phyloP scores from a whole-genome alignment of 2,797 vertebrate species.

The Karalla daura region DNA sequence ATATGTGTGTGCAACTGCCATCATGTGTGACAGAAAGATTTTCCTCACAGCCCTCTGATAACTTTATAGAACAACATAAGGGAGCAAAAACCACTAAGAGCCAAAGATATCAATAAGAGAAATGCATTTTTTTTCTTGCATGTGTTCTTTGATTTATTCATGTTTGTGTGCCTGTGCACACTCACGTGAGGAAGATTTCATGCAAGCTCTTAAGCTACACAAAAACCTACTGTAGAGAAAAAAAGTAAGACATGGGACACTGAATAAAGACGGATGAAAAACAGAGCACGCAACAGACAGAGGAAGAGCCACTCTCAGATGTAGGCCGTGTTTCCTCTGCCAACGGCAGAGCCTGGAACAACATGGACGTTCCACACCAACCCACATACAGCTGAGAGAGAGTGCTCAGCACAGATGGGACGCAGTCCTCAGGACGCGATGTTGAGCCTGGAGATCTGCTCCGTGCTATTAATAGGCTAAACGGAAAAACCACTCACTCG shows the following conservation, averaged over 20 bases:
- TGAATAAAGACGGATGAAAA: no score
- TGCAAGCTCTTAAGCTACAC: conserved; percentile 1
- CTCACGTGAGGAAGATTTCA: neutral
- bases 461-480: conserved; percentile 52
- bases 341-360: conserved; percentile 8
- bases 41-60: conserved; percentile 1
- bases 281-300: neutral
- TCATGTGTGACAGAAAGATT: neutral
- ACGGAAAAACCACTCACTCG: conserved; percentile 12
- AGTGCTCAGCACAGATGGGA: conserved; percentile 53
- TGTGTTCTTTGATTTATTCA: conserved; percentile 16
- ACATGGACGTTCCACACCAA: conserved; percentile 31
- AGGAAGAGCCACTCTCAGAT: conserved; percentile 28
- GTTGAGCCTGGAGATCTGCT: conserved; percentile 40
- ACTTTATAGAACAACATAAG: conserved; percentile 22
- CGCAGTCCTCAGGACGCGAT: conserved; percentile 16
- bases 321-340: conserved; percentile 43
- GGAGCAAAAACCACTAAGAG: neutral
- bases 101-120: neutral
- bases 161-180: neutral
- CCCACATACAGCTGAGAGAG: conserved; percentile 53
- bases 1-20: conserved; percentile 14
- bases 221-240: neutral
- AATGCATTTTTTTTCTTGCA: neutral
- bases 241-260: no score